Evolutionary conservation across 2,113 vertebrate species (phyloP), one percentile per base, ranked within the genome.

Genomic region (Cephalopterus ornatus): DNA sequence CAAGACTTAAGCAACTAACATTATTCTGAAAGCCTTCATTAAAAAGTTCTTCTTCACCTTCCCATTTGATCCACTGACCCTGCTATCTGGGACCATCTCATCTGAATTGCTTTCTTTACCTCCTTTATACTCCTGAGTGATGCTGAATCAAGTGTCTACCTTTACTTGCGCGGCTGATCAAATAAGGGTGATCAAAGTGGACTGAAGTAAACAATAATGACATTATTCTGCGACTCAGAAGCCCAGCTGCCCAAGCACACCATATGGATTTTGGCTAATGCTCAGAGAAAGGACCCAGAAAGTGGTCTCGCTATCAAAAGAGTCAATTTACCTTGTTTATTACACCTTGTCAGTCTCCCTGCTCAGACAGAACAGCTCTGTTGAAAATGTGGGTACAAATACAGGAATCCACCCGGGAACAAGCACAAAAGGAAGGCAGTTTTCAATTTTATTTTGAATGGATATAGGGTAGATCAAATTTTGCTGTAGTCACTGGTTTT

Each of bases 1-100:
- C 74, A 92, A 99, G 88, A 8, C 97, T 97, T 92, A 93, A 88
- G 92, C 93, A 96, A 95, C 89, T 89, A 86, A 90, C 44, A 92
- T 59, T 59, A 93, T 90, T 92, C 81, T 86, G 72, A 94, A 92
- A 91, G 85, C 92, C 83, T 86, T 96, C 90, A 96, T 96, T 96
- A 93, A 88, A 95, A 88, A 84, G 85, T 94, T 90, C 75, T 95
- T 93, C 67, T 88, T 85, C 78, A 73, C 33, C 78, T 92, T 91
- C 72, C 75, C 59, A 86, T 93, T 93, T 87, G 61, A 37, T 82
- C 77, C 78, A 85, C 39, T 86, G 83, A 84, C 62, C 66, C 81
- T 92, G 66, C 61, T 94, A 91, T 87, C 92, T 88, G 77, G 44
- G 87, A 89, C 89, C 46, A 95, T 96, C 93, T 95, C 65, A 77